Conservation (phyloP, 1,140 invertebrate species). For the Drosophila sp. region DNA sequence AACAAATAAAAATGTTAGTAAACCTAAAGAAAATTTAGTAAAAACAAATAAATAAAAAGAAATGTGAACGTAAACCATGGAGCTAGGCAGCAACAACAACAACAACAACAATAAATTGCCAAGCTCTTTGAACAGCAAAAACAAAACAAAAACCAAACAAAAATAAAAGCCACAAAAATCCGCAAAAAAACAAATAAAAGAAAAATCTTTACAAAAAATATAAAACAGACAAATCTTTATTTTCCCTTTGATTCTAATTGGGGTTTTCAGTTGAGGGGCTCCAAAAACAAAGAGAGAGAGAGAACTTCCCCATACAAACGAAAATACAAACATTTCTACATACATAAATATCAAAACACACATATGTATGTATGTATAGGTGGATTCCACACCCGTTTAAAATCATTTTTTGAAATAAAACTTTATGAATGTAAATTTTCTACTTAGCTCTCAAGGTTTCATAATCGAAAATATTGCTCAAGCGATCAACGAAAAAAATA, state of each 20-base stretch:
- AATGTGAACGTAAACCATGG: conserved; percentile 51
- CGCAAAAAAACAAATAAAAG: conserved; percentile 75
- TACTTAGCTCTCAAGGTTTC: background rate
- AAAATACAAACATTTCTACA: background rate
- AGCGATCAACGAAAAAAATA: conserved; percentile 9
- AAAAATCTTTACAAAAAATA: conserved; percentile 79
- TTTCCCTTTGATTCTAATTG: conserved; percentile 23
- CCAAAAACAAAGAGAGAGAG: background rate
- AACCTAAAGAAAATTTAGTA: conserved; percentile 77
- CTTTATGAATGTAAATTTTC: background rate
- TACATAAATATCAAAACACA: background rate
- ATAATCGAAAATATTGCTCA: conserved; percentile 6
- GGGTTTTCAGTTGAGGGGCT: conserved; percentile 19
- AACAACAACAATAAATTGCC: conserved; percentile 41
- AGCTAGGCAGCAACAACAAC: conserved; percentile 39
- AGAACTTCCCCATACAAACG: conserved; percentile 1
- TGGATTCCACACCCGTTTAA: background rate
- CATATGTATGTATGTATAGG: background rate
- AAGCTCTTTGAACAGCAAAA: conserved; percentile 22
- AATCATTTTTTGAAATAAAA: background rate
- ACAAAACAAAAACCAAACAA: conserved; percentile 43
- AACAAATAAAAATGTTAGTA: conserved; percentile 72
- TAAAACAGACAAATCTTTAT: conserved; percentile 34
- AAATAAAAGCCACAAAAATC: conserved; percentile 58
- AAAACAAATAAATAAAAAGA: conserved; percentile 58